Evolutionary conservation across 2,797 vertebrate species (phyloP), one percentile per base, ranked within the genome.

Genomic region (Hapalemur alaotrensis): DNA sequence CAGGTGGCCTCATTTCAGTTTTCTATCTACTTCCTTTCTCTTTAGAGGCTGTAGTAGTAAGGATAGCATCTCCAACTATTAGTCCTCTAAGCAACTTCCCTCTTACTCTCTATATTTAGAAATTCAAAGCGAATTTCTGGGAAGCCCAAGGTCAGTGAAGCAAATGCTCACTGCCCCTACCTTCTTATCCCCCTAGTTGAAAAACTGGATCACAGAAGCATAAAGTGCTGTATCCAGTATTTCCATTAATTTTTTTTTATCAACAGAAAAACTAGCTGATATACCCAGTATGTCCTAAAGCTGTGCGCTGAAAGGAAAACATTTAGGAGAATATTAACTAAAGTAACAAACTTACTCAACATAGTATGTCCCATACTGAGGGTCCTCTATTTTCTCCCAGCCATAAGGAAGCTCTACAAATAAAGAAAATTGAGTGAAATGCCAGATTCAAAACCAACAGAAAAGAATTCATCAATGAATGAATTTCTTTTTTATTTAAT

Each of bases 371-470:
- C 99, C 99, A 2, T 99, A 99, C 75, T 99, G 99, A 67, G 99
- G 99, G 97, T 99, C 99, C 95, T 99, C 99, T 94, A 99, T 99
- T 98, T 99, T 99, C 98, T 99, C 99, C 99, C 99, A 99, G 95
- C 99, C 99, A 52, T 99, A 99, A 76, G 99, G 99, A 98, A 99
- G 99, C 98, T 99, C 99, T 99, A 98, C 3, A 98, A 98, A 84
- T 76, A 97, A 76, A 98, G 75, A 83, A 83, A 80, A 95, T 76
- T 96, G 43, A 96, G 95, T 73, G 92, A 89, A 93, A 92, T 28
- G 30, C 15, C 81, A 88, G 32, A 84, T 85, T 96, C 28, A 78
- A 89, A 82, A 91, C 67, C 43, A 20, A 89, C 10, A 52, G 69
- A 80, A 93, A 97, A 75, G 6, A 54, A 57, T 2, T 48, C 0